Conservation (phyloP, 2,888 invertebrate genomes). For the Meta bourneti region DNA sequence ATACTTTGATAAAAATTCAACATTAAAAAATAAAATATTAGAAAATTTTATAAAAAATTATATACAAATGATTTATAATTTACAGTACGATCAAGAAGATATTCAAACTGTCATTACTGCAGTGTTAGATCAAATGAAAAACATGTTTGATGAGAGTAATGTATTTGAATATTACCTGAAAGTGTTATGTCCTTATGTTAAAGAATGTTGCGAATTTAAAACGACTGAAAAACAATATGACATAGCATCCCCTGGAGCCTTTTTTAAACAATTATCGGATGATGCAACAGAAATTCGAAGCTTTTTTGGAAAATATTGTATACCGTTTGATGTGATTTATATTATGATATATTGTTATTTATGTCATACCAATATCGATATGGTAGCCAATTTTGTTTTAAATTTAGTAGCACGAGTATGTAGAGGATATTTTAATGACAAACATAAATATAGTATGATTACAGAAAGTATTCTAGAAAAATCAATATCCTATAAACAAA, state of each 20-base stretch:
- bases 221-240: neutral
- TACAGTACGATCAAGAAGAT: constrained; percentile 14
- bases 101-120: constrained; percentile 4
- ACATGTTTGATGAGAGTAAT: neutral
- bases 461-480: constrained; percentile 8
- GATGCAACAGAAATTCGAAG: constrained; percentile 34
- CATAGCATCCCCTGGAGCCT: neutral
- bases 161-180: constrained; percentile 18
- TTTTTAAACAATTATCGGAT: constrained; percentile 8
- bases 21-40: constrained; percentile 43
- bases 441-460: neutral
- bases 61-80: neutral
- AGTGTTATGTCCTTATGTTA: constrained; percentile 14
- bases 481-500: constrained; percentile 17
- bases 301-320: constrained; percentile 28
- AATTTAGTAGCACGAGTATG: constrained; percentile 35
- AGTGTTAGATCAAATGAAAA: constrained; percentile 11
- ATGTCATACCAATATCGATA: constrained; percentile 7
- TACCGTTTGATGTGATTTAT: constrained; percentile 35
- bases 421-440: constrained; percentile 35
- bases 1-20: constrained; percentile 2
- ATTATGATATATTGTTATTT: constrained; percentile 50
- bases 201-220: constrained; percentile 7
- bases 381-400: constrained; percentile 33
- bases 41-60: constrained; percentile 46